Evolutionary conservation across 2,113 vertebrate species (phyloP).

Genomic region (Melanocharis versteri): DNA sequence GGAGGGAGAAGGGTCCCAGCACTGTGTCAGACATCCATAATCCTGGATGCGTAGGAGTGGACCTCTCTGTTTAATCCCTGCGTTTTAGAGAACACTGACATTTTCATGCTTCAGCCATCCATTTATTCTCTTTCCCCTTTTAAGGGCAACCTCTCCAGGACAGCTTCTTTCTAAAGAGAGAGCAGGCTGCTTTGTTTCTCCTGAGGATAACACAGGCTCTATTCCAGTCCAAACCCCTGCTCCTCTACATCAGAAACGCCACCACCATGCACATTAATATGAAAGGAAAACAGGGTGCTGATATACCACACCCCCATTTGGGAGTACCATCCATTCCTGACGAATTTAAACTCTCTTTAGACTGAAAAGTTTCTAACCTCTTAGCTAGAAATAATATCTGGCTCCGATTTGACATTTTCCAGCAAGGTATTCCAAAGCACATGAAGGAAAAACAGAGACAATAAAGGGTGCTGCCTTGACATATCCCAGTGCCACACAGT

Average conservation of each 20-base stretch:
- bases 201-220: neutral
- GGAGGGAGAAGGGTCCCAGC: neutral
- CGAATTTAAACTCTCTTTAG: neutral
- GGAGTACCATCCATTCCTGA: neutral
- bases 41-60: neutral
- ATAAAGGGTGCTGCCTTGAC: neutral
- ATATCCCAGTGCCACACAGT: neutral
- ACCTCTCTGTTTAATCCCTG: neutral
- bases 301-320: neutral
- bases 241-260: neutral
- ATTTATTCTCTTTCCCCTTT: slow-evolving; percentile 27
- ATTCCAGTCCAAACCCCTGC: neutral
- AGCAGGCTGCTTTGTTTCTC: neutral
- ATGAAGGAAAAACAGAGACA: neutral
- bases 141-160: slow-evolving; percentile 27
- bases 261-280: neutral
- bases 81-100: neutral
- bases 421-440: neutral
- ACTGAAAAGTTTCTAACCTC: neutral
- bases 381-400: neutral
- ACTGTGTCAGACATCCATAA: neutral
- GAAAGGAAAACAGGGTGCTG: neutral
- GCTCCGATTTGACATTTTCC: neutral
- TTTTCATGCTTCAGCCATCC: neutral
- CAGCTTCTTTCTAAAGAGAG: neutral